Percentiles rank a stretch among this genome's conserved stretches.
phyloP scores from a whole-genome alignment of 1,140 invertebrate genomes.

The Drosophila jambulina region DNA sequence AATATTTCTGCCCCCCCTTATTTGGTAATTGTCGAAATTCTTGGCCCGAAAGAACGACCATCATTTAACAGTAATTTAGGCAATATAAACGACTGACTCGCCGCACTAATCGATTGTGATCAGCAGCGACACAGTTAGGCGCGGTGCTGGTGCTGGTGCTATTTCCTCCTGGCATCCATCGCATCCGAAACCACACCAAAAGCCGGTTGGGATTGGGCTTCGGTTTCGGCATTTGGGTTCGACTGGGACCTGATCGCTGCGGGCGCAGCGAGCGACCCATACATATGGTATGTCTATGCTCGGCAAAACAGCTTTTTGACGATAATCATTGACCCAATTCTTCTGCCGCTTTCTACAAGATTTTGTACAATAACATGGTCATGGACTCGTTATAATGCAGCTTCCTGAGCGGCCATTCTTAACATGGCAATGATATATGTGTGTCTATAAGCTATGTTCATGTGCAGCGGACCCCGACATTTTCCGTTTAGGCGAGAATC shows the following conservation, averaged over 20 bases:
- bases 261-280: conserved; percentile 37
- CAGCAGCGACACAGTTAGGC: conserved; percentile 45
- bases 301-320: conserved; percentile 55
- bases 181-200: conserved; percentile 21
- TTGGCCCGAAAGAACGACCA: conserved; percentile 35
- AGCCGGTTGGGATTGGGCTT: conserved; percentile 33
- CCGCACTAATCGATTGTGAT: conserved; percentile 50
- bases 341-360: conserved; percentile 63
- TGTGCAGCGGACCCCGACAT: conserved; percentile 44
- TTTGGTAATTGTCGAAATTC: conserved; percentile 18
- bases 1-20: conserved; percentile 14
- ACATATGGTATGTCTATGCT: conserved; percentile 44
- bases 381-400: conserved; percentile 61
- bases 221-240: conserved; percentile 15
- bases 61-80: conserved; percentile 47
- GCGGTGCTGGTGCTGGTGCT: conserved; percentile 25
- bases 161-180: conserved; percentile 41
- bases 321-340: conserved; percentile 65
- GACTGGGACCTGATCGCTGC: conserved; percentile 43
- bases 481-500: conserved; percentile 9
- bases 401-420: conserved; percentile 50
- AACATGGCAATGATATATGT: conserved; percentile 42
- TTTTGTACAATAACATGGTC: conserved; percentile 63
- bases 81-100: conserved; percentile 35
- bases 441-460: conserved; percentile 4